Evolutionary conservation across 1,140 invertebrate species (phyloP).

Genomic region (Nilaparvata lugens): DNA sequence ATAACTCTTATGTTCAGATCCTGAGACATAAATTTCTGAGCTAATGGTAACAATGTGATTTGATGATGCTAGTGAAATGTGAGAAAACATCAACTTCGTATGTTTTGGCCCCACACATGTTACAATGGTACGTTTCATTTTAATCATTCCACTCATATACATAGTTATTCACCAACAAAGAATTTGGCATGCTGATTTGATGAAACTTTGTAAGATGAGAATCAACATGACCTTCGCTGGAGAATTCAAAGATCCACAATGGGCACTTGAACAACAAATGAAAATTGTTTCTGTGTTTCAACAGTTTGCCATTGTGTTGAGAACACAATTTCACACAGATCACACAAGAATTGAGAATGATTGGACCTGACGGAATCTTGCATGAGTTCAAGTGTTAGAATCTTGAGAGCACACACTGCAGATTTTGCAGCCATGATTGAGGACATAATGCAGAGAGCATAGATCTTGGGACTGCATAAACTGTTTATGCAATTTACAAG

Average conservation of each 20-base stretch:
- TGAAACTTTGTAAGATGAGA: background rate
- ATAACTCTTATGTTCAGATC: background rate
- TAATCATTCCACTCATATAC: background rate
- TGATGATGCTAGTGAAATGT: background rate
- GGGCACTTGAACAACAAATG: background rate
- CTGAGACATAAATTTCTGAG: background rate
- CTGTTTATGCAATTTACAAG: too few species aligned
- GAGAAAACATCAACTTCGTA: background rate
- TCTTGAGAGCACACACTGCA: background rate
- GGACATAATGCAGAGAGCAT: background rate
- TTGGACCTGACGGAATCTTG: background rate
- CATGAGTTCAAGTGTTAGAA: background rate
- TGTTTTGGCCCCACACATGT: background rate
- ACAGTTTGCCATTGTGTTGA: background rate
- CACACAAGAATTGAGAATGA: background rate
- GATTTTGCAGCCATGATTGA: background rate
- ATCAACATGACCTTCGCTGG: background rate
- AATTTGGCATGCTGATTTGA: background rate
- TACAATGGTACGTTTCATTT: background rate
- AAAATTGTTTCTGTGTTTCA: background rate
- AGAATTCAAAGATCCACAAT: background rate
- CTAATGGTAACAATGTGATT: background rate
- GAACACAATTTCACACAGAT: background rate
- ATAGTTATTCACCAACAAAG: background rate
- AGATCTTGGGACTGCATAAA: too few species aligned